Base-by-base conservation (phyloP, 2,888 invertebrate species). In the Argyresthia goedartella region DNA sequence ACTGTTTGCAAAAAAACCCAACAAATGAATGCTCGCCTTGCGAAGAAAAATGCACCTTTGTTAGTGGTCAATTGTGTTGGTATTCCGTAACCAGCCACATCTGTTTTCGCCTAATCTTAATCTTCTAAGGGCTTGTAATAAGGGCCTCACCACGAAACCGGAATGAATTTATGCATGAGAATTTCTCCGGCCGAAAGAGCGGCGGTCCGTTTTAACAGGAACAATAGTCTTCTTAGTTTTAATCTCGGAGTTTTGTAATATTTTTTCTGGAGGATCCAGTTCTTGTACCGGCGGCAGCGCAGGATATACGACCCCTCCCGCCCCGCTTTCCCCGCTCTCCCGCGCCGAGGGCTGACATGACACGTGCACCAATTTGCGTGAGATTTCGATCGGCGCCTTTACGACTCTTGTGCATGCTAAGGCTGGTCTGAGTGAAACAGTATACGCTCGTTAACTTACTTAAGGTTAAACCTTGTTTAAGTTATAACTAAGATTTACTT, bases 81-180 rank as follows among this genome's bases (percentile, higher is more conserved):
- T 25, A 4, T 25, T 25, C 25, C 25, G 3, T 25, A 6, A 25
- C 25, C 25, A 25, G 25, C 25, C 25, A 4, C 25, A 25, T 25
- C 25, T 25, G 3, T 2, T 25, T 25, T 25, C 9, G 13, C 14
- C 63, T 68, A 72, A 75, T 76, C 75, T 74, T 68, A 66, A 68
- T 67, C 69, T 64, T 54, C 67, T 71, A 67, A 76, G 64, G 67
- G 66, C 78, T 80, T 81, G 82, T 84, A 82, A 81, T 81, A 75
- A 76, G 61, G n/a, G 55, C 56, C 55, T 61, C 66, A 69, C 67
- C 61, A 76, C 71, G 75, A 75, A 78, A 74, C 73, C 71, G 72
- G 72, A 77, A 81, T 84, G 82, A 82, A 85, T 85, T 80, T 76
- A 85, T 84, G 81, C 82, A 85, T 86, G 84, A 82, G 76, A 59